A percentile compares a stretch with the other conserved stretches of the same genome.
phyloP scores from a whole-genome alignment of 2,113 vertebrate species.

The Lepus europaeus region DNA sequence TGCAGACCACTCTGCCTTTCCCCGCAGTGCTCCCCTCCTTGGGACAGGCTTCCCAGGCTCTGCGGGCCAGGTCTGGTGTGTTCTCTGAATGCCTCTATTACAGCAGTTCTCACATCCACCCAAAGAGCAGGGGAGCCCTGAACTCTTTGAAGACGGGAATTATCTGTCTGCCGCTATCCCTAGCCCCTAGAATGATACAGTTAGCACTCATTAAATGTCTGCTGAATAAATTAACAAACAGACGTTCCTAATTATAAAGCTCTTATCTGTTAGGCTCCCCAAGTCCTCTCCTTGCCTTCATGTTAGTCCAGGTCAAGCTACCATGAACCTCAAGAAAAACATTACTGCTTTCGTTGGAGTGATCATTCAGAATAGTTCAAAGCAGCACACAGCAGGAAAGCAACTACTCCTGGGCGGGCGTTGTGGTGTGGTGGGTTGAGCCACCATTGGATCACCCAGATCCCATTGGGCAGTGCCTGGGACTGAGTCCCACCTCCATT shows the following conservation, averaged over 20 bases:
- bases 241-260: slow-evolving; percentile 56
- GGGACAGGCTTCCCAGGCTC: slow-evolving; percentile 44
- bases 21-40: not conserved
- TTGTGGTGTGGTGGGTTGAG: too few relatives aligned
- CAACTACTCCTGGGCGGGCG: not conserved
- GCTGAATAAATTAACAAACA: slow-evolving; percentile 37
- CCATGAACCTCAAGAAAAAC: not conserved
- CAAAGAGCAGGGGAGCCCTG: slow-evolving; percentile 2
- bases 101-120: not conserved
- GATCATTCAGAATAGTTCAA: not conserved
- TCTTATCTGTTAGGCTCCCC: slow-evolving; percentile 55
- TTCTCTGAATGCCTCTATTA: not conserved
- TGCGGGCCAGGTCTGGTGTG: not conserved
- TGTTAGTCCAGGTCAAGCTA: slow-evolving; percentile 31
- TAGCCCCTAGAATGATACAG: not conserved
- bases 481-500: too few relatives aligned
- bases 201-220: slow-evolving; percentile 44
- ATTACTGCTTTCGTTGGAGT: not conserved
- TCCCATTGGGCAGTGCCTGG: too few relatives aligned
- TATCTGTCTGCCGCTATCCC: slow-evolving; percentile 44
- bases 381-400: not conserved
- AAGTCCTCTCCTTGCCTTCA: slow-evolving; percentile 47
- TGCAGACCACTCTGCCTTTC: not conserved
- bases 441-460: too few relatives aligned
- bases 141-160: slow-evolving; percentile 54